Conservation (phyloP, 2,113 vertebrate species). For the Xenotilapia flavipinnis region DNA sequence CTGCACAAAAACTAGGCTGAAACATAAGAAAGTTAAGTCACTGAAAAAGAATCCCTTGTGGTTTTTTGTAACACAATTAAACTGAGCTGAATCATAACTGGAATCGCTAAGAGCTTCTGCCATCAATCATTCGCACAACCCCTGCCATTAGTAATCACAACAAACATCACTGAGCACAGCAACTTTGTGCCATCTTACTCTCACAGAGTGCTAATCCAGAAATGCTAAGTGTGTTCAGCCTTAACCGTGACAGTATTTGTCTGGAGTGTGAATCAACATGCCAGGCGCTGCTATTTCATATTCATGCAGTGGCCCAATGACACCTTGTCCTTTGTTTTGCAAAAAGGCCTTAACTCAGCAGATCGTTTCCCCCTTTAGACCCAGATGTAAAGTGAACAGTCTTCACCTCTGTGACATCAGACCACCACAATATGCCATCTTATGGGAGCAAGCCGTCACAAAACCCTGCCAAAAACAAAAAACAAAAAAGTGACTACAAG, state of each 20-base stretch:
- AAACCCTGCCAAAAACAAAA: not conserved
- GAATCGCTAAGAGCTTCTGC: constrained; percentile 1
- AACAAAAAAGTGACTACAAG: not conserved
- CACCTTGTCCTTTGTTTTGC: constrained; percentile 58
- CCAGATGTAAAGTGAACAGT: constrained; percentile 57
- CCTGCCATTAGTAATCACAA: constrained; percentile 40
- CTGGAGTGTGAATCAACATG: constrained; percentile 50
- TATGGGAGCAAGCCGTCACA: constrained; percentile 29
- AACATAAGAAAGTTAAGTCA: not conserved
- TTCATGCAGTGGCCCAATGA: constrained; percentile 63
- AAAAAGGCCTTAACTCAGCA: constrained; percentile 61
- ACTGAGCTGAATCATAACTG: constrained; percentile 38
- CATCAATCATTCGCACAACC: constrained; percentile 31
- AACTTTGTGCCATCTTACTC: constrained; percentile 11
- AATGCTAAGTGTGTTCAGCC: constrained; percentile 46
- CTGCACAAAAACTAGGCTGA: not conserved
- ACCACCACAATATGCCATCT: constrained; percentile 12
- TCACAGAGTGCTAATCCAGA: constrained; percentile 32
- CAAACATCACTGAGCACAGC: constrained; percentile 26
- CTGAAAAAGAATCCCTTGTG: constrained; percentile 4
- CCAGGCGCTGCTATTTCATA: constrained; percentile 44
- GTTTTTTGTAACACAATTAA: constrained; percentile 19
- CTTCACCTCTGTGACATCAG: constrained; percentile 57
- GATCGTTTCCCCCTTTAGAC: constrained; percentile 28
- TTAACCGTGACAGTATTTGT: constrained; percentile 29